Evolutionary conservation across 2,797 vertebrate genomes (phyloP).

Genomic region (Cyprinodon diabolis): DNA sequence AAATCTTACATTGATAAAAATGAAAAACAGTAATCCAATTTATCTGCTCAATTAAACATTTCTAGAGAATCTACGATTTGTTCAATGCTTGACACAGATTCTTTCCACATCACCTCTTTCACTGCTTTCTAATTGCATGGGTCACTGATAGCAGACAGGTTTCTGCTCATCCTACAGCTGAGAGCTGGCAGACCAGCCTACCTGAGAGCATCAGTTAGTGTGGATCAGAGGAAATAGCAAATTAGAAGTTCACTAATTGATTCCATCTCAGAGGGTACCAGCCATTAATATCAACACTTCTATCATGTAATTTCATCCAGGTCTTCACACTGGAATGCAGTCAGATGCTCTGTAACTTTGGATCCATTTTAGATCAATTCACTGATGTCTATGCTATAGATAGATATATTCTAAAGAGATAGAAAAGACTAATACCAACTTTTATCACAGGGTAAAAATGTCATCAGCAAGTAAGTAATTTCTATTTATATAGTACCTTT

Average conservation of each 20-base stretch:
- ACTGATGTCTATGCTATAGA: slow-evolving; percentile 19
- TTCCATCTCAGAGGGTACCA: slow-evolving; percentile 11
- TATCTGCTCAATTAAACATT: slow-evolving; percentile 41
- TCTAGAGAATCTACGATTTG: slow-evolving; percentile 30
- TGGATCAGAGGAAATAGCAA: slow-evolving; percentile 15
- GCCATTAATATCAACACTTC: slow-evolving; percentile 28
- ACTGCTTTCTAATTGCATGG: slow-evolving; percentile 31
- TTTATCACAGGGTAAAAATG: background rate
- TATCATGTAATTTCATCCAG: slow-evolving; percentile 13
- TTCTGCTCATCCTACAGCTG: slow-evolving; percentile 24
- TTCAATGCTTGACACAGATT: slow-evolving; percentile 42
- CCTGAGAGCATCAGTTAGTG: slow-evolving; percentile 14
- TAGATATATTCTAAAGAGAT: slow-evolving; percentile 23
- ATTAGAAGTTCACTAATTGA: slow-evolving; percentile 28
- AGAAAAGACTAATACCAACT: background rate
- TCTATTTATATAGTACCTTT: too few relatives aligned
- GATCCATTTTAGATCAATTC: slow-evolving; percentile 26
- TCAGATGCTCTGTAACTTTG: slow-evolving; percentile 16
- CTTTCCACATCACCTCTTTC: slow-evolving; percentile 19
- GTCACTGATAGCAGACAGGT: slow-evolving; percentile 21
- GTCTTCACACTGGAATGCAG: slow-evolving; percentile 21
- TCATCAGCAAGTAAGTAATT: background rate
- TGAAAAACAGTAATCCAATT: slow-evolving; percentile 16
- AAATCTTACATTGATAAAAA: slow-evolving; percentile 15
- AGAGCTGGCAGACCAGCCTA: slow-evolving; percentile 22